Percentiles rank a stretch among this genome's conserved stretches.
These are phyloP conservation scores for Hassar affinis DNA, from an alignment of 2,113 vertebrate species.

Conservation along the genomic window DNA sequence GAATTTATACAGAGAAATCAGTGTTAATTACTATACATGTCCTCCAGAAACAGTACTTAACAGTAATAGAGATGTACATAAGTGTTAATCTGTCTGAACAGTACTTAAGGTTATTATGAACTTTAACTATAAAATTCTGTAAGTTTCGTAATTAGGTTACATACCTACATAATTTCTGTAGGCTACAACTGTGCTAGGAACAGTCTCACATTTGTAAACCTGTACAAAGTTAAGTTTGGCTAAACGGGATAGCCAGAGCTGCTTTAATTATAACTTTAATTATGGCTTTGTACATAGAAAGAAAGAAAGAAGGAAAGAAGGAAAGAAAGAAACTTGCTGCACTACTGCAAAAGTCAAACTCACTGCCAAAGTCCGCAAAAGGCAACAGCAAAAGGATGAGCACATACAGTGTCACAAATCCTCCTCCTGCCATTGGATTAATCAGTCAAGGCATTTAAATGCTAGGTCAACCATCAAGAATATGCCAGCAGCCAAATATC, in stretches of 20 bases:
- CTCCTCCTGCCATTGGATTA: constrained; percentile 6
- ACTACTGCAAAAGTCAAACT: not conserved
- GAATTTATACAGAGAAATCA: not conserved
- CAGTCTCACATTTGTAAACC: not conserved
- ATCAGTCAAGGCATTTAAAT: not conserved
- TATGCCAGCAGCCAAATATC: constrained; percentile 23
- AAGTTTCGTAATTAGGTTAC: not conserved
- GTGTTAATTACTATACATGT: not conserved
- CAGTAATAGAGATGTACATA: not conserved
- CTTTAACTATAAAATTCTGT: not conserved
- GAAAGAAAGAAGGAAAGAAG: no score
- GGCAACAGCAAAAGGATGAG: not conserved
- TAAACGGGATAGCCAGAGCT: not conserved
- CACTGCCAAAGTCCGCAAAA: not conserved
- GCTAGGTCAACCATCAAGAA: constrained; percentile 34
- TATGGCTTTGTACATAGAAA: no score
- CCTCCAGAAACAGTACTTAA: not conserved
- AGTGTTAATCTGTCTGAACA: not conserved
- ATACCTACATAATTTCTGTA: not conserved
- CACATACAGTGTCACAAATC: not conserved
- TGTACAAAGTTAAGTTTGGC: not conserved
- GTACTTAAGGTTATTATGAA: not conserved
- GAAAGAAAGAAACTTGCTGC: not conserved
- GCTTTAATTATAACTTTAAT: not conserved
- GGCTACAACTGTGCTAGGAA: not conserved